These are phyloP conservation scores for Calephelis perditalis DNA, from an alignment of 2,888 invertebrate genomes.

Conservation along the genomic window DNA sequence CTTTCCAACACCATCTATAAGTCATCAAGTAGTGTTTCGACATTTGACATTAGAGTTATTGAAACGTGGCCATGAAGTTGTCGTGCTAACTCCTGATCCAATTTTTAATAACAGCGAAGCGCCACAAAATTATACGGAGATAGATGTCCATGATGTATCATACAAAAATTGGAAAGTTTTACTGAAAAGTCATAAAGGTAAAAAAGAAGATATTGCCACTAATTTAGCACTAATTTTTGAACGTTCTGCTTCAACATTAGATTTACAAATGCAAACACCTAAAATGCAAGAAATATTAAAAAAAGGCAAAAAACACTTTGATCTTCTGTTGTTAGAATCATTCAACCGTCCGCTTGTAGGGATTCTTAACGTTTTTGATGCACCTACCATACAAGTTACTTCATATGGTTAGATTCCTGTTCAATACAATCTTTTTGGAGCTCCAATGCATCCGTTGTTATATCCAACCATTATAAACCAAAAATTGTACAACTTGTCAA, in stretches of 20 bases:
- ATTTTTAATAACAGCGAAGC: constrained; percentile 38
- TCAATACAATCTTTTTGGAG: constrained; percentile 30
- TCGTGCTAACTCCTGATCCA: constrained; percentile 47
- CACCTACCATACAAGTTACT: constrained; percentile 41
- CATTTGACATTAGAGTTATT: constrained; percentile 43
- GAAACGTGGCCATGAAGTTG: constrained; percentile 51
- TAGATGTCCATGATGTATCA: constrained; percentile 44
- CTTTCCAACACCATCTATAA: constrained; percentile 49
- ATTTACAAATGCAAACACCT: constrained; percentile 22
- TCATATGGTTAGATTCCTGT: constrained; percentile 33
- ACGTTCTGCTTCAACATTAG: constrained; percentile 22
- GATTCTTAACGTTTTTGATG: constrained; percentile 38
- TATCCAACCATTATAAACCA: constrained; percentile 23
- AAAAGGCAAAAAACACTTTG: constrained; percentile 26
- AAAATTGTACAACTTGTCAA: constrained; percentile 27
- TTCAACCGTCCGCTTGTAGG: constrained; percentile 26
- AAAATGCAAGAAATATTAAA: constrained; percentile 26
- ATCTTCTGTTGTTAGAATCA: constrained; percentile 31
- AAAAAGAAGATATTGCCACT: constrained; percentile 6
- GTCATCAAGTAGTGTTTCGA: constrained; percentile 27
- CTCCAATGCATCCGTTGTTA: constrained; percentile 24
- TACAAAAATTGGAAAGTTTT: constrained; percentile 37
- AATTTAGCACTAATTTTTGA: constrained; percentile 20
- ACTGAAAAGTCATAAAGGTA: constrained; percentile 20
- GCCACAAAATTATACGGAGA: constrained; percentile 44